phyloP scores from a whole-genome alignment of 2,888 invertebrate genomes.

The Synergus gifuensis region DNA sequence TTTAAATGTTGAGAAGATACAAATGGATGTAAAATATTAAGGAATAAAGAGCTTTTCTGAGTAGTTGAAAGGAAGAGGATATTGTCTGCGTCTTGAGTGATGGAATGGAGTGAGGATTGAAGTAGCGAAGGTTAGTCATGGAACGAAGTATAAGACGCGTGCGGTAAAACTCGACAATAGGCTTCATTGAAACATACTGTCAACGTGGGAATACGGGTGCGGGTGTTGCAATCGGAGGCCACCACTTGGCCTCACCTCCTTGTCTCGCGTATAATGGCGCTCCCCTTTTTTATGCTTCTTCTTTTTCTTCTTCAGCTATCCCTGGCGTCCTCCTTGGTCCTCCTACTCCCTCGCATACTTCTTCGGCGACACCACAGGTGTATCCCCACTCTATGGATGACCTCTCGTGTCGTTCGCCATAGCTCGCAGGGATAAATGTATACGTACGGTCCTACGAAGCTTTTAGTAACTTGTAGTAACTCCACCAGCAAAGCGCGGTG shows the following conservation, averaged over 20 bases:
- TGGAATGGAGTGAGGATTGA: constrained; percentile 30
- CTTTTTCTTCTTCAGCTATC: constrained; percentile 48
- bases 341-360: constrained; percentile 42
- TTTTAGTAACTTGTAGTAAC: constrained; percentile 67
- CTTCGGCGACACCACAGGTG: constrained; percentile 62
- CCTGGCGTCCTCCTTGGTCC: constrained; percentile 50
- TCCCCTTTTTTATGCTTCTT: constrained; percentile 53
- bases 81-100: constrained; percentile 5
- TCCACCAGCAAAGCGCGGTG: constrained; percentile 58
- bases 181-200: constrained; percentile 62
- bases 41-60: background rate
- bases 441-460: constrained; percentile 72
- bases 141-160: constrained; percentile 47
- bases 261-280: constrained; percentile 47
- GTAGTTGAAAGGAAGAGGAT: background rate
- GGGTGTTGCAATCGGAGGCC: constrained; percentile 64
- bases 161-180: constrained; percentile 63
- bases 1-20: too few relatives aligned
- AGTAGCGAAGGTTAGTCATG: constrained; percentile 54
- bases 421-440: constrained; percentile 75
- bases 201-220: constrained; percentile 67
- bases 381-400: constrained; percentile 71
- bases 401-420: constrained; percentile 75
- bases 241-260: constrained; percentile 54
- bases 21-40: background rate